These are phyloP conservation scores for Pantelozetes paolii DNA, from an alignment of 2,888 invertebrate genomes.

Conservation along the genomic window DNA sequence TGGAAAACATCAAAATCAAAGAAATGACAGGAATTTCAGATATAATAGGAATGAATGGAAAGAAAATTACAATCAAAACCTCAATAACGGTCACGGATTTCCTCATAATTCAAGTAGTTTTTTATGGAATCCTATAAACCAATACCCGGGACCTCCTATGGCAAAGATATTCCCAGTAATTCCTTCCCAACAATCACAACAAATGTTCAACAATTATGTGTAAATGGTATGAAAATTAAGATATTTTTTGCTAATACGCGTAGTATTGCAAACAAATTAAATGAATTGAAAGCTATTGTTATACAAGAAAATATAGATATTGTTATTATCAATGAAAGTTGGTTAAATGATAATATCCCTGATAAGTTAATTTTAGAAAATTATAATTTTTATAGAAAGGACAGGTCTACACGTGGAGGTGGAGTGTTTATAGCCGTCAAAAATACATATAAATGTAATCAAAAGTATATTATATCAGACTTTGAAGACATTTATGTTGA, in stretches of 20 bases:
- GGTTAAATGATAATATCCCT: background rate
- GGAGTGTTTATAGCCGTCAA: conserved; percentile 18
- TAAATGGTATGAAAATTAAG: background rate
- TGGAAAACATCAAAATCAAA: too few relatives aligned
- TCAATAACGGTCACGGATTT: too few relatives aligned
- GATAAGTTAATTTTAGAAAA: background rate
- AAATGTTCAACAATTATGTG: too few relatives aligned
- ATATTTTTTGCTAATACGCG: background rate
- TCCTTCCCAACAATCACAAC: too few relatives aligned
- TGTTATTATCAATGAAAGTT: background rate
- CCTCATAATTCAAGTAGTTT: too few relatives aligned
- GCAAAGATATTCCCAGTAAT: too few relatives aligned
- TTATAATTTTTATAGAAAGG: background rate
- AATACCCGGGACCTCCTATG: too few relatives aligned
- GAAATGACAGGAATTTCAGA: too few relatives aligned
- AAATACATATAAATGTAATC: background rate
- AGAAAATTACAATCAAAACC: too few relatives aligned
- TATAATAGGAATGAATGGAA: too few relatives aligned
- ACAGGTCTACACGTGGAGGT: background rate
- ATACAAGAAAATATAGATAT: background rate
- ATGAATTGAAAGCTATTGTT: background rate
- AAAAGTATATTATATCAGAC: background rate
- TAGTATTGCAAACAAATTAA: conserved; percentile 13
- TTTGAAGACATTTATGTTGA: conserved; percentile 17
- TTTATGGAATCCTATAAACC: too few relatives aligned